These are phyloP conservation scores for Tragelaphus buxtoni DNA, from an alignment of 2,113 vertebrate genomes.

Conservation along the genomic window DNA sequence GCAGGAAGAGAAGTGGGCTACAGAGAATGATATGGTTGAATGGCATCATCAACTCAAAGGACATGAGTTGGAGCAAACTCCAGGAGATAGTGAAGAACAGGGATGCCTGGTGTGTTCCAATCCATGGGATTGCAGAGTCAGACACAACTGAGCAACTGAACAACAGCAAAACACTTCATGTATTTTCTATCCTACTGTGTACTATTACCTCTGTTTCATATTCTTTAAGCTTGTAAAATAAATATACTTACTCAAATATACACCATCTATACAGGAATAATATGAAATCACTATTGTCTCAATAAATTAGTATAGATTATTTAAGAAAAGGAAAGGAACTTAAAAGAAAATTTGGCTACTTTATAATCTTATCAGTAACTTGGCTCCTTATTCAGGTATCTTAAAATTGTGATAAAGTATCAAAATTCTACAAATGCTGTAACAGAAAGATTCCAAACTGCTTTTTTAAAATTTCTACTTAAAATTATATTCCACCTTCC, in stretches of 20 bases:
- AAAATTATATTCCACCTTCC: background rate
- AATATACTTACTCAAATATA: background rate
- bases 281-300: background rate
- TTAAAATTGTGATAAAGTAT: background rate
- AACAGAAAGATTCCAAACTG: background rate
- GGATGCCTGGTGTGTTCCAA: background rate
- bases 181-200: background rate
- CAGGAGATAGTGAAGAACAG: background rate
- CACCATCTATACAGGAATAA: background rate
- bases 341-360: background rate
- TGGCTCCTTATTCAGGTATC: background rate
- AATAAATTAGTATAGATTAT: background rate
- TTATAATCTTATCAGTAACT: background rate
- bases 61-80: background rate
- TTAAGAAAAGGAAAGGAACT: background rate
- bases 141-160: background rate
- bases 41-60: background rate
- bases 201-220: background rate
- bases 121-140: accelerated
- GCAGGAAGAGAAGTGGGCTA: background rate
- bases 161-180: background rate
- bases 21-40: background rate
- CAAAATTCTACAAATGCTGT: background rate
- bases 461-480: background rate
- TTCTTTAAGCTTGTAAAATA: background rate